phyloP scores from a whole-genome alignment of 2,888 invertebrate species.

The Dasypogon diadema region DNA sequence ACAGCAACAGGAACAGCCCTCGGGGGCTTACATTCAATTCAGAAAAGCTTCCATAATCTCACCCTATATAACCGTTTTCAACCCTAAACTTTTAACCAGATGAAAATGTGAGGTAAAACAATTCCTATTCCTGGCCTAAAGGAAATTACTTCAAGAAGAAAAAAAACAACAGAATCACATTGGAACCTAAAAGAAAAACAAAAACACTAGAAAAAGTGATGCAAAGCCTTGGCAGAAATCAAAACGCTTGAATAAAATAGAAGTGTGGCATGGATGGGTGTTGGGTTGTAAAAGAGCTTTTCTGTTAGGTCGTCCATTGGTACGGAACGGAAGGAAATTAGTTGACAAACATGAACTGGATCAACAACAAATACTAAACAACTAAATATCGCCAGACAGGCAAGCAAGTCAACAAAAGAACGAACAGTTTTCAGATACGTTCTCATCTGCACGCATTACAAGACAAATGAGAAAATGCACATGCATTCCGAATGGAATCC shows the following conservation, averaged over 20 bases:
- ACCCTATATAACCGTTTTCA: background rate
- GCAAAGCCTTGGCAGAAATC: conserved; percentile 24
- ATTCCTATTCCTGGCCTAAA: conserved; percentile 36
- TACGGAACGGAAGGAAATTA: conserved; percentile 29
- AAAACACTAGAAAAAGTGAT: conserved; percentile 28
- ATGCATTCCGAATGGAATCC: background rate
- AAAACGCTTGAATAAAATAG: conserved; percentile 17
- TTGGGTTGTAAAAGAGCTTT: conserved; percentile 5
- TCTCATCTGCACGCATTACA: background rate
- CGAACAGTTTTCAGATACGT: background rate
- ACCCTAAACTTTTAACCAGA: conserved; percentile 46
- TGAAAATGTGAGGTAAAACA: conserved; percentile 41
- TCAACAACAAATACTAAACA: conserved; percentile 11
- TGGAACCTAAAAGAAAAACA: conserved; percentile 10
- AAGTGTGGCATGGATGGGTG: background rate
- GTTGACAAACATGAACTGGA: conserved; percentile 40
- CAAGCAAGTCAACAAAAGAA: background rate
- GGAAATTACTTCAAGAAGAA: conserved; percentile 39
- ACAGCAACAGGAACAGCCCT: conserved; percentile 35
- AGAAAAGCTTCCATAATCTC: conserved; percentile 23
- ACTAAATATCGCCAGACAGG: conserved; percentile 12
- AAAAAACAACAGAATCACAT: conserved; percentile 28
- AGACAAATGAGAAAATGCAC: background rate
- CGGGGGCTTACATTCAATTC: conserved; percentile 35
- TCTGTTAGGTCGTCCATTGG: conserved; percentile 2